Base-by-base conservation (phyloP, 2,113 vertebrate species). In the Alosa alosa region DNA sequence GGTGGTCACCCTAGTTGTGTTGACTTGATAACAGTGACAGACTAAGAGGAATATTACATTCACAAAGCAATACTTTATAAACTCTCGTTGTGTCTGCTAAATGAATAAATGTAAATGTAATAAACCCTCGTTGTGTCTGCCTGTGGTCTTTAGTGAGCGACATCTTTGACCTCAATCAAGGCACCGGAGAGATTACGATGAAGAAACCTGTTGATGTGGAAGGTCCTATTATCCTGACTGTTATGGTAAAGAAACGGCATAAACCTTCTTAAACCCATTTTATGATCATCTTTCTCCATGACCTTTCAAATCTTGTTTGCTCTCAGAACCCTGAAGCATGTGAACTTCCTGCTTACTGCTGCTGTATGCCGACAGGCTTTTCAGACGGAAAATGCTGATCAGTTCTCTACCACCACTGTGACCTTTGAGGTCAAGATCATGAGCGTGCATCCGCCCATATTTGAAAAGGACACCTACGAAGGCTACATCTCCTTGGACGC, bases 121-220 rank as follows among this genome's bases (percentile, higher is more conserved):
- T 20, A 82, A 46, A 0, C 55, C 7, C 47, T 72, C 36, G 11
- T 18, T 49, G 36, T 85, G 45, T 47, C 17, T 47, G 15, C n/a
- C 78, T 47, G 36, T 78, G 68, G 0, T 81, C 93, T 90, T 86
- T 84, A 98, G 57, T 45, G 0, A 50, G 83, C 0, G 1, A 49
- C 0, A 84, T 93, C 15, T 98, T 97, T 88, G 0, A 11, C 0
- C 92, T 98, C 57, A 31, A 93, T 82, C 0, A 6, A 0, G 52
- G 81, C 86, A 94, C 90, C 0, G 97, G 97, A 47, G 92, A 91
- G 81, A 94, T 98, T 88, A 97, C 90, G 5, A 96, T 97, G 96
- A 60, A 36, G 52, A 94, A 90, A 83, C 3, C 84, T 13, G 86
- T 89, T 0, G 82, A 91, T 22, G 82, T 90, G 0, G 0, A 90